These are phyloP conservation scores for Drosophila suzukii DNA, from an alignment of 1,140 invertebrate species.

Conservation along the genomic window DNA sequence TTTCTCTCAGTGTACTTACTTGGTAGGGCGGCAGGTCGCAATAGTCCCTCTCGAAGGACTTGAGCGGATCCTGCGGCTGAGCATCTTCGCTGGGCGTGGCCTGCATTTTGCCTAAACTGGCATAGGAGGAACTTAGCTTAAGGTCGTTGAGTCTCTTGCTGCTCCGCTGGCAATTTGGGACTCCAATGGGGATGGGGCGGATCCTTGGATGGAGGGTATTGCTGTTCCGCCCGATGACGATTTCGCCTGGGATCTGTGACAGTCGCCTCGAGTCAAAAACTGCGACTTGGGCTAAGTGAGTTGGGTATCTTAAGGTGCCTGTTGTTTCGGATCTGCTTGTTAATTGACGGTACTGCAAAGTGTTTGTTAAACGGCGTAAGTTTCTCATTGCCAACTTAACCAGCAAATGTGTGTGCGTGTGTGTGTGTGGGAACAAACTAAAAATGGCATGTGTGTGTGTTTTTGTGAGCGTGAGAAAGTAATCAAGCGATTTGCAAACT, in stretches of 20 bases:
- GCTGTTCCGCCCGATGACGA: background rate
- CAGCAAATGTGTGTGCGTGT: slow-evolving; percentile 11
- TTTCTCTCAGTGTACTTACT: slow-evolving; percentile 54
- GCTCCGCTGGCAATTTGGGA: slow-evolving; percentile 8
- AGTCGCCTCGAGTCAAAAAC: slow-evolving; percentile 8
- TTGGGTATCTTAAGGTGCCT: slow-evolving; percentile 30
- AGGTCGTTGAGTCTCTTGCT: background rate
- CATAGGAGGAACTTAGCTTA: slow-evolving; percentile 40
- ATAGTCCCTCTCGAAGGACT: slow-evolving; percentile 54
- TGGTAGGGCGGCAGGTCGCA: slow-evolving; percentile 59
- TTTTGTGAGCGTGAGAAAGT: slow-evolving; percentile 3
- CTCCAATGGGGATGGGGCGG: slow-evolving; percentile 19
- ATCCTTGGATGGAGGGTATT: slow-evolving; percentile 9
- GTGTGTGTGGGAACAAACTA: slow-evolving; percentile 19
- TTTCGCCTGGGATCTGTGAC: background rate
- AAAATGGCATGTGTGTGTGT: slow-evolving; percentile 18
- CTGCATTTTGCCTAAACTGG: slow-evolving; percentile 57
- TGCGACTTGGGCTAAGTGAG: slow-evolving; percentile 26
- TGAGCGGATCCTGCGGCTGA: slow-evolving; percentile 19
- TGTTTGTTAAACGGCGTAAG: slow-evolving; percentile 59
- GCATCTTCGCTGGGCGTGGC: slow-evolving; percentile 49
- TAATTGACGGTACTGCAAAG: slow-evolving; percentile 59
- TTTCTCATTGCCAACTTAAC: slow-evolving; percentile 54
- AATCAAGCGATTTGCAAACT: slow-evolving; percentile 5
- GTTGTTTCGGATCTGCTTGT: slow-evolving; percentile 37